Base-by-base conservation (phyloP, 2,797 vertebrate species). In the Rhynchotus rufescens region DNA sequence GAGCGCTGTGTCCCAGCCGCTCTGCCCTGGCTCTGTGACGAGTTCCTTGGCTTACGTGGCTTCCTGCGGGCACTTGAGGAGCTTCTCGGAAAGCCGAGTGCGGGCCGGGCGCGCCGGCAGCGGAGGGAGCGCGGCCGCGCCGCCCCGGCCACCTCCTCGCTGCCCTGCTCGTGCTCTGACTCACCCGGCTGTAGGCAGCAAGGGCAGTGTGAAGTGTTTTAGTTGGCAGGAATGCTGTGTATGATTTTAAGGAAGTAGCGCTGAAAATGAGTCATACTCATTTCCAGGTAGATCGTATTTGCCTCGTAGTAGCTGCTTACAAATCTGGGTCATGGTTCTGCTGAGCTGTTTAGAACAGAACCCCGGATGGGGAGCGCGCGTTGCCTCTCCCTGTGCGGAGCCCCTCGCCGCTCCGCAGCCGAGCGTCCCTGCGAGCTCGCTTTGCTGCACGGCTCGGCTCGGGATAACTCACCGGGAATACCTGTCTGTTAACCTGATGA, bases 211-310 rank as follows among this genome's bases (percentile, higher is more conserved):
- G 3, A 30, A n/a, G 25, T 21, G 15, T 64, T 88, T 71, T 44
- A 56, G 38, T 30, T 79, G 54, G 7, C 25, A 4, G 40, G 57
- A 57, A 34, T 56, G 61, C 38, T 26, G 9, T 45, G 3, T 82
- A 4, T 28, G 15, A 20, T 49, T 77, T 30, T 44, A 61, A 57
- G 74, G 56, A 61, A 59, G 32, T 68, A 15, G 14, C 6, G 3
- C 44, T 20, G 59, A 49, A 45, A 8, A 69, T 28, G 36, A 36
- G 4, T 0, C 2, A 28, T 49, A 4, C 42, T n/a, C 28, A 0
- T 87, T 92, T 30, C 36, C 34, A 30, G 51, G n/a, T 49, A 6
- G 45, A 30, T n/a, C 2, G 2, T 77, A 23, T 61, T 68, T 84
- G 62, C 32, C 20, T 44, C 38, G 2, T 11, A n/a, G 54, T 4